phyloP scores from a whole-genome alignment of 2,113 vertebrate genomes.

The Nothoprocta perdicaria region DNA sequence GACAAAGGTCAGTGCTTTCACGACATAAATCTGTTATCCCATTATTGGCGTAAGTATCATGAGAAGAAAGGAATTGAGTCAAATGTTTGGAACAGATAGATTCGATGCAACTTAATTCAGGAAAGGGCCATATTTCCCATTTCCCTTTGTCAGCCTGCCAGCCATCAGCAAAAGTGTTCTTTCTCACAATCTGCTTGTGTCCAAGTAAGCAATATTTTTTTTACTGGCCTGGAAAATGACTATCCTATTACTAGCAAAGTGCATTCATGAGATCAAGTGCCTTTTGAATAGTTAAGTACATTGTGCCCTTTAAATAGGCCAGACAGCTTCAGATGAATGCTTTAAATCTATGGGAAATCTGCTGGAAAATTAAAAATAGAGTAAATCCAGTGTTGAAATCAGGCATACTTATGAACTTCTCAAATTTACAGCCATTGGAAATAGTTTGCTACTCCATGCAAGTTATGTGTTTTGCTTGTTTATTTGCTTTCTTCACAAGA shows the following conservation, averaged over 20 bases:
- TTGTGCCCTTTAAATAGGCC: conserved; percentile 2
- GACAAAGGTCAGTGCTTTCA: conserved; percentile 74
- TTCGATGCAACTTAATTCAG: conserved; percentile 19
- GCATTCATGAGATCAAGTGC: conserved; percentile 31
- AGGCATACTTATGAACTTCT: conserved; percentile 32
- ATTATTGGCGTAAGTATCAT: conserved; percentile 65
- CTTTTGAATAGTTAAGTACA: conserved; percentile 57
- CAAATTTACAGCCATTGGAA: conserved; percentile 28
- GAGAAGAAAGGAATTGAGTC: conserved; percentile 46
- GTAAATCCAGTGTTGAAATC: conserved; percentile 16
- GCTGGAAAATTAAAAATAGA: conserved; percentile 51
- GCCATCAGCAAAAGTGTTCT: neutral
- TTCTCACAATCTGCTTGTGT: conserved; percentile 47
- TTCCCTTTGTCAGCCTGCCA: conserved; percentile 35
- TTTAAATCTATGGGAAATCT: conserved; percentile 4
- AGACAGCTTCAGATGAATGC: neutral
- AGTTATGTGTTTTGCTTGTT: neutral
- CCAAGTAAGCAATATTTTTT: conserved; percentile 54
- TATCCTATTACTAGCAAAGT: conserved; percentile 36
- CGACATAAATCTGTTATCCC: conserved; percentile 74
- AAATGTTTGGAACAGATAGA: conserved; percentile 56
- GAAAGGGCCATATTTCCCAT: conserved; percentile 15
- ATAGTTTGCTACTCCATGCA: conserved; percentile 11
- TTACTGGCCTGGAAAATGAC: conserved; percentile 62
- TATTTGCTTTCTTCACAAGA: neutral